These are phyloP conservation scores for Gasteruption jaculator DNA, from an alignment of 2,888 invertebrate genomes.

Conservation along the genomic window DNA sequence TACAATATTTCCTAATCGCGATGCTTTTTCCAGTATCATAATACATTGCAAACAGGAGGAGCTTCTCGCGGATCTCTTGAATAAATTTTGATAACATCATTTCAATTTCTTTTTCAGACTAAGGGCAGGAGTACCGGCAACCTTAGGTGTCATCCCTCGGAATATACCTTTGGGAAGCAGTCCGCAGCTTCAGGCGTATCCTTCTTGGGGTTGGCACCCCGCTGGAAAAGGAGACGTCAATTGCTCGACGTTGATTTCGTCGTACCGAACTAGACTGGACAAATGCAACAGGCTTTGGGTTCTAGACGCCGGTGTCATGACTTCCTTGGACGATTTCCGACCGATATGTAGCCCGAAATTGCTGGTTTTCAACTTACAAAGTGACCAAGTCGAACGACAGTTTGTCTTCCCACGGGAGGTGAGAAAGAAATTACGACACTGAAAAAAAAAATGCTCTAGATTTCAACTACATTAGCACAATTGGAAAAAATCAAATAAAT, in stretches of 20 bases:
- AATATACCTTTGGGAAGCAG: conserved; percentile 63
- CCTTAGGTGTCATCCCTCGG: conserved; percentile 66
- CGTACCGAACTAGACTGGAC: conserved; percentile 72
- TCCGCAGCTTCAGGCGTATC: conserved; percentile 69
- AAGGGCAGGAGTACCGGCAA: conserved; percentile 72
- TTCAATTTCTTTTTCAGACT: no score
- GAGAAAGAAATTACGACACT: no score
- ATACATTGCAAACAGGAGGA: no score
- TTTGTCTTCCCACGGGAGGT: conserved; percentile 70
- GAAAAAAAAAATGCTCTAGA: no score
- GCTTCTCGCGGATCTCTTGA: no score
- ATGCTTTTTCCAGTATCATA: no score
- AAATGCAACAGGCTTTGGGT: conserved; percentile 82
- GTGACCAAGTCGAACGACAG: conserved; percentile 65
- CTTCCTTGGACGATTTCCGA: conserved; percentile 66
- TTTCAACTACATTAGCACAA: no score
- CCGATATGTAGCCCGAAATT: conserved; percentile 75
- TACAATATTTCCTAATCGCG: no score
- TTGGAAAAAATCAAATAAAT: no score
- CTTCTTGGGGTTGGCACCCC: conserved; percentile 74
- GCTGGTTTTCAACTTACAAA: conserved; percentile 72
- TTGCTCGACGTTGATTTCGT: conserved; percentile 74
- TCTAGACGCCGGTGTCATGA: conserved; percentile 71
- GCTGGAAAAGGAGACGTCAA: conserved; percentile 67
- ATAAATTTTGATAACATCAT: no score